Evolutionary conservation across 1,140 invertebrate species (phyloP).

Genomic region (Druon quercuslanigerum): DNA sequence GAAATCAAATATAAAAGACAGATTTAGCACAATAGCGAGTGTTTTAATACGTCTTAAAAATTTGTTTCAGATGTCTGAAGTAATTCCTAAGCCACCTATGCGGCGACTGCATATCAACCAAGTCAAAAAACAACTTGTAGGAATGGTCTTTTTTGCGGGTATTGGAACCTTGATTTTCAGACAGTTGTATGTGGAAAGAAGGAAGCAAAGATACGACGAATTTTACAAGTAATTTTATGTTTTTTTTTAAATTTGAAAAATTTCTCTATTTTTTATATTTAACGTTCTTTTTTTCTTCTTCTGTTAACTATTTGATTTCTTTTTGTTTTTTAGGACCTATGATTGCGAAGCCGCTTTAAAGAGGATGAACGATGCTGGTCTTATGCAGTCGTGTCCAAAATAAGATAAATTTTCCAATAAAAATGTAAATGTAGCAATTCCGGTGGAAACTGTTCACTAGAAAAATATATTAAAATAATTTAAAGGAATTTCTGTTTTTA

Average conservation of each 20-base stretch:
- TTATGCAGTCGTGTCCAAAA: conserved; percentile 66
- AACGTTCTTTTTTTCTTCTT: conserved; percentile 11
- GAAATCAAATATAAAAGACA: not conserved
- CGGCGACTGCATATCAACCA: conserved; percentile 65
- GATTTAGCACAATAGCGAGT: too few species aligned
- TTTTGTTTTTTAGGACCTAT: conserved; percentile 60
- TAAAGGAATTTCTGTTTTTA: not conserved
- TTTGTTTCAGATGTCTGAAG: conserved; percentile 54
- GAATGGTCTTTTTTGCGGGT: conserved; percentile 46
- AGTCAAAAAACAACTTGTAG: conserved; percentile 65
- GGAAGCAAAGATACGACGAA: conserved; percentile 71
- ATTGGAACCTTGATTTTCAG: conserved; percentile 59
- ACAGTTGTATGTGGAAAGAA: conserved; percentile 61
- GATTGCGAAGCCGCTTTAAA: conserved; percentile 70
- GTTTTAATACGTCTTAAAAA: not conserved
- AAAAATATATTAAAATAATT: conserved; percentile 19
- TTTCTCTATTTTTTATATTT: conserved; percentile 26
- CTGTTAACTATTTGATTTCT: conserved; percentile 5
- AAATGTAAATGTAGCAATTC: conserved; percentile 44
- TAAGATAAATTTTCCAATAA: conserved; percentile 40
- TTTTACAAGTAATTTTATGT: conserved; percentile 74
- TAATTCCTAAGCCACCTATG: conserved; percentile 71
- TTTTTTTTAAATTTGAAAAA: not conserved
- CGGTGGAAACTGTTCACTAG: not conserved
- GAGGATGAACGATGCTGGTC: conserved; percentile 72